Evolutionary conservation across 2,797 vertebrate genomes (phyloP), one percentile per base, ranked within the genome.

Genomic region (Neosilurus mollespiculum): DNA sequence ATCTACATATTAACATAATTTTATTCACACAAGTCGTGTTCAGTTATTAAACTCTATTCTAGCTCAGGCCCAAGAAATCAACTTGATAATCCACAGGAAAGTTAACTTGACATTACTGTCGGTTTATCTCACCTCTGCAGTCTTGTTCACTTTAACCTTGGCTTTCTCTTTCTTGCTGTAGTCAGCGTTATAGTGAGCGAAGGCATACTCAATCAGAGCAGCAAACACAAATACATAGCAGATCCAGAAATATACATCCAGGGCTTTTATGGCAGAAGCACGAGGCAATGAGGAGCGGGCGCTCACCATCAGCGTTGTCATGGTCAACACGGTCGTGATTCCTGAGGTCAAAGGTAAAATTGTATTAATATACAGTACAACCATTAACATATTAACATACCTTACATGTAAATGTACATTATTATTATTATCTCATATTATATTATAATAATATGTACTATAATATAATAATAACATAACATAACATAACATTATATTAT

Each of bases 221-320:
- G 98, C 97, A 0, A 99, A 99, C 87, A 99, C 98, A 69, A 99
- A 99, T 69, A 99, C 97, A 0, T 99, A 99, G 86, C 98, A 99
- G 91, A 99, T 99, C 96, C 98, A 98, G 95, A 99, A 99, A 93
- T 99, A 99, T 81, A 99, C 97, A 0, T 99, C 98, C 81, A 99
- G 88, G 0, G 98, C 98, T 90, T 99, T 99, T 92, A 99, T 98
- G 89, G 97, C 97, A 0, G 98, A 99, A 0, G 97, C 98, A 81
- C 98, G 94, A 0, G 98, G 98, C 43, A 99, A 93, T 0, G 98
- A 99, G 10, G 97, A 98, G 53, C 98, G 95, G 53, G 97, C 98
- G 0, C 97, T 99, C 78, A 97, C 97, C 98, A 99, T 99, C 91
- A 99, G 91, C 0, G 98, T 99, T 22, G 98, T 99, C 98, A 99